A percentile compares a stretch with the other conserved stretches of the same genome.
phyloP scores from a whole-genome alignment of 2,888 invertebrate genomes.

The Lasioglossum morio region DNA sequence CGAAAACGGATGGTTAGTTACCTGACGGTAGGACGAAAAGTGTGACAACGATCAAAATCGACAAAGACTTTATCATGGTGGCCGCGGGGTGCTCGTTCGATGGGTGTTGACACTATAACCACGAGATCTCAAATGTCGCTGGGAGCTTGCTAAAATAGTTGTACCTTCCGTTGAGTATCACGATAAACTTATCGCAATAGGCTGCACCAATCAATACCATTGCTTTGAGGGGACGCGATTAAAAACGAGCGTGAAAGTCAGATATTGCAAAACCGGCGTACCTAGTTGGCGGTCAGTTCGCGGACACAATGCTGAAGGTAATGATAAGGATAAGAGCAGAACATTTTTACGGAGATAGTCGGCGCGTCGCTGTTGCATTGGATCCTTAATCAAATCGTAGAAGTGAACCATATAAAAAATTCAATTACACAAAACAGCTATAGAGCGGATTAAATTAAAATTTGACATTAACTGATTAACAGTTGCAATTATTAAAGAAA shows the following conservation, averaged over 20 bases:
- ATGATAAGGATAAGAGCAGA: no score
- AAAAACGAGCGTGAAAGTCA: slow-evolving; percentile 45
- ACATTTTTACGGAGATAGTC: no score
- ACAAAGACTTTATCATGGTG: not conserved
- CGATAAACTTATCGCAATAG: slow-evolving; percentile 63
- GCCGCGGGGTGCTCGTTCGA: rapidly evolving
- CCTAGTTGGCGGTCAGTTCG: not conserved
- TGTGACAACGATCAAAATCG: not conserved
- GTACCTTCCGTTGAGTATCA: slow-evolving; percentile 57
- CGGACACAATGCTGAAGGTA: no score
- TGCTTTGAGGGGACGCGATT: slow-evolving; percentile 55
- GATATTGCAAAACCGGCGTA: slow-evolving; percentile 30
- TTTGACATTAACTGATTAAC: no score
- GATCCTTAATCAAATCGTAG: no score
- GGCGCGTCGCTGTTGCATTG: no score
- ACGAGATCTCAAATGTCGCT: slow-evolving; percentile 37
- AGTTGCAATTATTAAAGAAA: not conserved
- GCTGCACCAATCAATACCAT: slow-evolving; percentile 62
- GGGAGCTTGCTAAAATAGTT: slow-evolving; percentile 36
- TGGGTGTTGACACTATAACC: slow-evolving; percentile 33
- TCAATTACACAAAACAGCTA: no score
- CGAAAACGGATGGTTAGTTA: slow-evolving; percentile 16
- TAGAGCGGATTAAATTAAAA: no score
- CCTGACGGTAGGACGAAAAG: slow-evolving; percentile 15
- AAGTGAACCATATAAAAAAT: no score